Evolutionary conservation across 2,113 vertebrate species (phyloP).

Genomic region (Dasyurus viverrinus): DNA sequence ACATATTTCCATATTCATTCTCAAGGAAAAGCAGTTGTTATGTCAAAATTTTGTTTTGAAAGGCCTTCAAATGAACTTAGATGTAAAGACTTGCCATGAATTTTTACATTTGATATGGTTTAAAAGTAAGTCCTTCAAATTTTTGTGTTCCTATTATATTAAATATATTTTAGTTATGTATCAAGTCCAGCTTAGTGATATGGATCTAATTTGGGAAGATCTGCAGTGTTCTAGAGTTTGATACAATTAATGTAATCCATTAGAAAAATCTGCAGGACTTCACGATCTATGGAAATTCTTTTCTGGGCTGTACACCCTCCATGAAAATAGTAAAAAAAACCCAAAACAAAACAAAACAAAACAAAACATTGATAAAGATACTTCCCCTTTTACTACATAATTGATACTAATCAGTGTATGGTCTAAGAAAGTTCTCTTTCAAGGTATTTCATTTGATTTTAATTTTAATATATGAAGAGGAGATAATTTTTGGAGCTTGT

Average conservation of each 20-base stretch:
- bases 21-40: not conserved
- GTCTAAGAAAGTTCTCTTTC: not conserved
- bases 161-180: constrained; percentile 1
- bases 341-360: no score
- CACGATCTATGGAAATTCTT: not conserved
- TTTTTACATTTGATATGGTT: constrained; percentile 27
- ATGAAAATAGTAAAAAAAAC: not conserved
- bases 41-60: constrained; percentile 37
- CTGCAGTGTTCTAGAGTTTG: not conserved
- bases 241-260: not conserved
- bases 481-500: not conserved
- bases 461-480: not conserved
- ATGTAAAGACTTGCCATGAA: constrained; percentile 20
- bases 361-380: not conserved
- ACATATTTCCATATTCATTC: no score
- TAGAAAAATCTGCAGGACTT: not conserved
- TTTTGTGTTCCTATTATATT: constrained; percentile 27
- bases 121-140: constrained; percentile 23
- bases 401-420: not conserved
- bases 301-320: not conserved
- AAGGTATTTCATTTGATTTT: not conserved
- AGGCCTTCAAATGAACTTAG: not conserved
- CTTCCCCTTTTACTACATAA: not conserved
- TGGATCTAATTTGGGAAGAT: not conserved
- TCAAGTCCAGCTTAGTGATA: not conserved